Conservation (phyloP, 2,888 invertebrate genomes). For the Muschampia plurimacula region DNA sequence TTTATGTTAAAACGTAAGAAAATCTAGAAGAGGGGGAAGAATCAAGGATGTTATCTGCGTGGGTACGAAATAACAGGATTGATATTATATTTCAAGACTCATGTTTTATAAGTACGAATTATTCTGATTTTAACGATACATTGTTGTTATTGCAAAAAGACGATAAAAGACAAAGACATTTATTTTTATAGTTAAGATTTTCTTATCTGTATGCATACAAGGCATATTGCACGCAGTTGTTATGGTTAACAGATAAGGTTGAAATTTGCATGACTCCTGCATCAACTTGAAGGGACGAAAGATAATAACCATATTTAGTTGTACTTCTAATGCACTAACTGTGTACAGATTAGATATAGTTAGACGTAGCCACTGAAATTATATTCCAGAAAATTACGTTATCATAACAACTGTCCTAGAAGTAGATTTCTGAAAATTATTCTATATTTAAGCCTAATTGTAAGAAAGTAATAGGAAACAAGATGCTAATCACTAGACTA, state of each 20-base stretch:
- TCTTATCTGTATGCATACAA: background rate
- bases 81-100: background rate
- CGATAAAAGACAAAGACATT: constrained; percentile 10
- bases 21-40: too few species aligned
- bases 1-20: too few species aligned
- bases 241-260: background rate
- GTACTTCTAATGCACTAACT: constrained; percentile 27
- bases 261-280: background rate
- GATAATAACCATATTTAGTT: constrained; percentile 25
- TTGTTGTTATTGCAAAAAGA: constrained; percentile 1
- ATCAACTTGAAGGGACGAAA: background rate
- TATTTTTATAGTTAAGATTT: constrained; percentile 13
- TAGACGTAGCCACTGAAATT: constrained; percentile 15
- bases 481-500: too few species aligned
- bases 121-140: background rate
- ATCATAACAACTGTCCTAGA: constrained; percentile 1
- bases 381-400: constrained; percentile 10
- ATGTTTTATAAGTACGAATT: background rate
- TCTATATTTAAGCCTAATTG: background rate
- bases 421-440: background rate
- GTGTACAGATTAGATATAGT: constrained; percentile 25
- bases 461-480: too few species aligned
- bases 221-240: background rate
- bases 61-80: too few species aligned
- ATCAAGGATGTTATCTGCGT: too few species aligned